Conservation (phyloP, 2,888 invertebrate species). For the Ariolimax columbianus region DNA sequence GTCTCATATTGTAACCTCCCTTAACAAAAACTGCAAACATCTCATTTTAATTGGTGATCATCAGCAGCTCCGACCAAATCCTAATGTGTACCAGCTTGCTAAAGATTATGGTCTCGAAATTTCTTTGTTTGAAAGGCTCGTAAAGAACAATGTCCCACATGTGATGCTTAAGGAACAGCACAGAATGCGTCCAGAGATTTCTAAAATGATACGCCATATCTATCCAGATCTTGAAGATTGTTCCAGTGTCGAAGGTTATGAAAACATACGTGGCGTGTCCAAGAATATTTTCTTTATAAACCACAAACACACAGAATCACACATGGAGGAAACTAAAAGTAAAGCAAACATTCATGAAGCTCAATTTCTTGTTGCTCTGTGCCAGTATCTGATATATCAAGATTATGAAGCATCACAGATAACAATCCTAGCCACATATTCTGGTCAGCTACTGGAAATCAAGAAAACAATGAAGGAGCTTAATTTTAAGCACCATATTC, state of each 20-base stretch:
- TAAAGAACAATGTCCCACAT: constrained; percentile 84
- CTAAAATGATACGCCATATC: constrained; percentile 68
- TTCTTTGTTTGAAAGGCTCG: constrained; percentile 89
- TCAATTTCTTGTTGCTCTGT: constrained; percentile 65
- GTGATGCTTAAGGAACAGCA: constrained; percentile 83
- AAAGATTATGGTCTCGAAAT: constrained; percentile 85
- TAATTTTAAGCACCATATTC: constrained; percentile 60
- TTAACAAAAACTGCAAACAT: constrained; percentile 87
- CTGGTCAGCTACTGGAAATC: constrained; percentile 71
- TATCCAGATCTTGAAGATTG: constrained; percentile 73
- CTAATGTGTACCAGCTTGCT: constrained; percentile 85
- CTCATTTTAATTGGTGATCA: constrained; percentile 91
- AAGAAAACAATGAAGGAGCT: constrained; percentile 62
- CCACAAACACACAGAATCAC: constrained; percentile 63
- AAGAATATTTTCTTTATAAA: constrained; percentile 72
- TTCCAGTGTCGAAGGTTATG: constrained; percentile 60
- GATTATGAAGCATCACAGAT: constrained; percentile 68
- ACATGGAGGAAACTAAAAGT: constrained; percentile 63
- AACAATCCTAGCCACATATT: constrained; percentile 75
- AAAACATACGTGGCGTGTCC: constrained; percentile 66
- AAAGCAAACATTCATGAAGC: constrained; percentile 74
- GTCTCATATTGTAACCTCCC: constrained; percentile 87
- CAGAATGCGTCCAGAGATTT: constrained; percentile 76
- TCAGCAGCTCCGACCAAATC: constrained; percentile 87
- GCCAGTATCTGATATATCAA: constrained; percentile 71